These are phyloP conservation scores for Darevskia nairensis DNA, from an alignment of 2,797 vertebrate genomes.

Conservation along the genomic window DNA sequence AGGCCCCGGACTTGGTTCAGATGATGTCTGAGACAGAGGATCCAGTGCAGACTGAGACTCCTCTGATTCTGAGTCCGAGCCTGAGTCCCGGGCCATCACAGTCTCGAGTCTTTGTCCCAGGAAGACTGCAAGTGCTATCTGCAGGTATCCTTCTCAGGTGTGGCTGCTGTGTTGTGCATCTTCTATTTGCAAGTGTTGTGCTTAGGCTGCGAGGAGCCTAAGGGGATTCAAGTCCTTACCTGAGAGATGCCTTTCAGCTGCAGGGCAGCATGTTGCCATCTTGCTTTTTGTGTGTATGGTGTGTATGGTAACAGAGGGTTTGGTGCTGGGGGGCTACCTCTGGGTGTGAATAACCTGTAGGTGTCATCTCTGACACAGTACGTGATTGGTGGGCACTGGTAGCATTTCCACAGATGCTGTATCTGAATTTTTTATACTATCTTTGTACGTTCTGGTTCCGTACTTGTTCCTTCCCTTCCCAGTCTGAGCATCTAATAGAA, in stretches of 20 bases:
- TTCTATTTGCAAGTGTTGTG: background rate
- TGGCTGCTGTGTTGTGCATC: background rate
- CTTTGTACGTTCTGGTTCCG: background rate
- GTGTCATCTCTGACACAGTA: background rate
- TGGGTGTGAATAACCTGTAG: background rate
- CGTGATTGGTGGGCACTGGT: background rate
- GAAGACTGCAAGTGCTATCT: background rate
- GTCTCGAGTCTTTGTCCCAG: background rate
- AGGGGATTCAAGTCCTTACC: background rate
- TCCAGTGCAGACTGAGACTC: no score
- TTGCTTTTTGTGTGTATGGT: background rate
- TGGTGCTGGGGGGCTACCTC: background rate
- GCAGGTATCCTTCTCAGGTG: background rate
- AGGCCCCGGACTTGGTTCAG: no score
- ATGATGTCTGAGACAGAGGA: no score
- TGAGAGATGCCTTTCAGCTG: background rate
- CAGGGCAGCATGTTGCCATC: no score
- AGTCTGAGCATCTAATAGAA: background rate
- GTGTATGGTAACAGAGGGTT: background rate
- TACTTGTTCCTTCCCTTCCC: background rate
- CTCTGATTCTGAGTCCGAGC: no score
- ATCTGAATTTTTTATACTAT: background rate
- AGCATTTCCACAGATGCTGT: background rate
- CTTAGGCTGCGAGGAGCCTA: background rate
- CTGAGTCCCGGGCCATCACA: no score